Percentiles rank a stretch among this genome's conserved stretches.
Evolutionary conservation across 2,113 vertebrate genomes (phyloP).

Genomic region (Odontophorus gujanensis): DNA sequence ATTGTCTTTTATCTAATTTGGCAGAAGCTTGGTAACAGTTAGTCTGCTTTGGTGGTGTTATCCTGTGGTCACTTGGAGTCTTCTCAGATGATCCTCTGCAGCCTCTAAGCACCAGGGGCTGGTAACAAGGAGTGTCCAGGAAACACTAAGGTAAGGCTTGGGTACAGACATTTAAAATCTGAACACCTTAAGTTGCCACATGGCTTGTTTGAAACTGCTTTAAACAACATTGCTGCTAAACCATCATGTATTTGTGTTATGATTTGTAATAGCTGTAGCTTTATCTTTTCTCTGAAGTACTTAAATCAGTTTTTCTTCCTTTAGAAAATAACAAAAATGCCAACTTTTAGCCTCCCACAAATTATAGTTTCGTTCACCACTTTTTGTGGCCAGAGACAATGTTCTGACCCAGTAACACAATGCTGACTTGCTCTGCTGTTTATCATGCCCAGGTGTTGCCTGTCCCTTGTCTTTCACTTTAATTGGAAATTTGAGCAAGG

Average conservation of each 20-base stretch:
- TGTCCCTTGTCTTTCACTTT: neutral
- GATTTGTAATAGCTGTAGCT: neutral
- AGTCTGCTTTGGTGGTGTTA: neutral
- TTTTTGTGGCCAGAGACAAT: neutral
- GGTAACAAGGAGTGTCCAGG: neutral
- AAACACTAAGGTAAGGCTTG: neutral
- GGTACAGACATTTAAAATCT: neutral
- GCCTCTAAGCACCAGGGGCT: neutral
- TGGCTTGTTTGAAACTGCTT: neutral
- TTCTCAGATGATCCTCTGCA: neutral
- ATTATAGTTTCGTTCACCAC: neutral
- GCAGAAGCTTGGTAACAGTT: neutral
- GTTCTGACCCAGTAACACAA: neutral
- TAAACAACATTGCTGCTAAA: neutral
- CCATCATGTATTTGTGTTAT: neutral
- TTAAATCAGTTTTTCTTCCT: neutral
- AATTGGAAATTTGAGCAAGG: neutral
- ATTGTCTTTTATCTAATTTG: neutral
- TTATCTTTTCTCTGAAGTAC: neutral
- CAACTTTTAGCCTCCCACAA: neutral
- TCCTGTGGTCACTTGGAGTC: neutral
- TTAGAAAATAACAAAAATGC: neutral
- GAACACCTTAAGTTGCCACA: neutral
- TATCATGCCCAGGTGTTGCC: neutral
- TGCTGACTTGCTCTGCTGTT: fast-evolving